Evolutionary conservation across 1,140 invertebrate genomes (phyloP).

Genomic region (Colletes gigas): DNA sequence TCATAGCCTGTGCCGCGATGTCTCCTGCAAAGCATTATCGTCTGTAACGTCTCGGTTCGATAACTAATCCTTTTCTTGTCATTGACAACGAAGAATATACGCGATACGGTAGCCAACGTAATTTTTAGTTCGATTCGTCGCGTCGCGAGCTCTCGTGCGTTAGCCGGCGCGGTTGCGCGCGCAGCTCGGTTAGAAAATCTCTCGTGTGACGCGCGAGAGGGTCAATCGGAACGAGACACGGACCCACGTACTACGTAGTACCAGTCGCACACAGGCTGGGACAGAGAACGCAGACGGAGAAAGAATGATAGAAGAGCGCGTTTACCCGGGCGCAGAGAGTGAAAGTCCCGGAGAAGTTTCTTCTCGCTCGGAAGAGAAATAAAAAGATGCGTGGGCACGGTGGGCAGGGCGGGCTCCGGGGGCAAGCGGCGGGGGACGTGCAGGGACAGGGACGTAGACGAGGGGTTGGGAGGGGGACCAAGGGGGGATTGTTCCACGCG

Average conservation of each 20-base stretch:
- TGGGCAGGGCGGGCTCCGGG: neutral
- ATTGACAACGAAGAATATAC: no score
- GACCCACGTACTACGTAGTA: neutral
- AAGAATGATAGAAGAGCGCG: neutral
- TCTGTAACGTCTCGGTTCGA: no score
- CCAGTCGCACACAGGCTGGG: neutral
- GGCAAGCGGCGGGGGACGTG: neutral
- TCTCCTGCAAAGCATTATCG: no score
- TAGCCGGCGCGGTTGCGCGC: neutral
- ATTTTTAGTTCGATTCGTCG: no score
- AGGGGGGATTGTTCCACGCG: neutral
- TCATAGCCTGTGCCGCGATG: no score
- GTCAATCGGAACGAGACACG: conserved; percentile 17
- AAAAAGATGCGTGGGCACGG: conserved; percentile 25
- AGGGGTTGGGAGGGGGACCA: neutral
- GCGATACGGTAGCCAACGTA: no score
- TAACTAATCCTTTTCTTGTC: no score
- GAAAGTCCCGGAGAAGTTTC: conserved; percentile 32
- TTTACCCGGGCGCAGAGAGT: conserved; percentile 27
- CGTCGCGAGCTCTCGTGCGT: neutral
- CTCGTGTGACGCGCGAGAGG: neutral
- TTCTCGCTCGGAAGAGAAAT: neutral
- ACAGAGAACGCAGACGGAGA: neutral
- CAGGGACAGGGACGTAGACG: neutral
- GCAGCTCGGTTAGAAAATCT: conserved; percentile 2